These are phyloP conservation scores for Ciconia maguari DNA, from an alignment of 2,113 vertebrate genomes.

Conservation along the genomic window DNA sequence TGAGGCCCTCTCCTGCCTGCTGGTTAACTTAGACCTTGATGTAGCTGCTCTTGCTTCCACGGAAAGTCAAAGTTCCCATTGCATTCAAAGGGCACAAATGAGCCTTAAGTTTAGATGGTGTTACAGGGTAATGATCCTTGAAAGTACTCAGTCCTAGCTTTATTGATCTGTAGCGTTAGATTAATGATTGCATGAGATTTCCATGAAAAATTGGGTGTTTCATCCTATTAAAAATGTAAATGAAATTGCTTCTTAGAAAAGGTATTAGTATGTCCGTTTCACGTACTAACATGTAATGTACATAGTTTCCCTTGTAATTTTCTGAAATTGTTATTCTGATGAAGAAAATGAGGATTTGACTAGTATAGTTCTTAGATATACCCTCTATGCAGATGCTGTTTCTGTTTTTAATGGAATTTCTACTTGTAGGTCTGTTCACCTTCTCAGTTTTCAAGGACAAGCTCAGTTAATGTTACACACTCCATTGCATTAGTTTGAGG, in stretches of 20 bases:
- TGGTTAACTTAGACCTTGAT: background rate
- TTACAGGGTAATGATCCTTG: background rate
- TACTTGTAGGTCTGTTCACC: background rate
- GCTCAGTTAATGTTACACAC: background rate
- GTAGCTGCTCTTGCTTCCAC: background rate
- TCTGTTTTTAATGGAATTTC: background rate
- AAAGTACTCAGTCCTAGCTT: background rate
- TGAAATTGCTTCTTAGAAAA: background rate
- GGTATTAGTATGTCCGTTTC: background rate
- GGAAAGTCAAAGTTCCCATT: background rate
- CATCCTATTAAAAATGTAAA: background rate
- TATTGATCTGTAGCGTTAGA: background rate
- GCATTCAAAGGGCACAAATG: background rate
- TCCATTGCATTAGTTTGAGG: background rate
- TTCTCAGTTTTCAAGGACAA: background rate
- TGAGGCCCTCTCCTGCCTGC: background rate
- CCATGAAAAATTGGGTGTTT: background rate
- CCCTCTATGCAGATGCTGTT: background rate
- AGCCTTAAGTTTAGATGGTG: background rate
- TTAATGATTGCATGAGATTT: background rate
- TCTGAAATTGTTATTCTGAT: background rate
- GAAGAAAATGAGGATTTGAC: background rate
- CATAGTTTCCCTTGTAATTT: background rate
- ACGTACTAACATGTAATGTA: background rate
- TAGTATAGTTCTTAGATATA: background rate